Base-by-base conservation (phyloP, 2,888 invertebrate species). In the Tubulanus polymorphus region DNA sequence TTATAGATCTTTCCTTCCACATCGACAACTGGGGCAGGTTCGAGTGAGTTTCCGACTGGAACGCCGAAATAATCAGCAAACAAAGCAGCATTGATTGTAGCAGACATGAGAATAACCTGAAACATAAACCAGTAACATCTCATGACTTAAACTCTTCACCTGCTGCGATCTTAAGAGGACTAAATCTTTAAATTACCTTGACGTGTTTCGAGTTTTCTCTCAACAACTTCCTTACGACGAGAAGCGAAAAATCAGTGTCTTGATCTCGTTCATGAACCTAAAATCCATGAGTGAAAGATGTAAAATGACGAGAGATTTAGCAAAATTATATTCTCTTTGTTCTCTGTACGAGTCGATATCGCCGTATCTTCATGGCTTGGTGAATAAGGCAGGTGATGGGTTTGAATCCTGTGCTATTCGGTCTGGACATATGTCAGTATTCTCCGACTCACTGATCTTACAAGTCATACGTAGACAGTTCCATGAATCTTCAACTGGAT, bases 181-280 rank as follows among this genome's bases (percentile, higher is more conserved):
- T 26, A 35, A n/a, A 55, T 12, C 2, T 8, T 29, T 18, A 18
- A 49, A 58, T 64, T 70, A 84, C 82, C 80, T 87, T 89, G 0
- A 87, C 86, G 56, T 82, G 78, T 0, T 81, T 79, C 0, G 87
- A 87, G 72, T 86, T 87, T 0, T 86, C 85, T 57, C 85, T 80
- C 28, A 92, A 79, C 47, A 93, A 83, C 67, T 88, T 89, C 60
- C 89, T 86, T 0, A 94, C 87, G 10, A 96, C 81, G 12, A 95
- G 82, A 25, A 96, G 77, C 1, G 91, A 80, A 73, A 96, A 93
- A 73, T 96, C 96, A 84, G 93, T 90, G 27, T 94, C 90, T 73
- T 91, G 88, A 65, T 90, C 90, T 37, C 96, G 83, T 78, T 96
- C 96, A 69, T 96, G 93, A 0, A 95, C 90, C 88, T 88, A 66